Conservation (phyloP, 2,113 vertebrate species). For the Platysternon megacephalum region DNA sequence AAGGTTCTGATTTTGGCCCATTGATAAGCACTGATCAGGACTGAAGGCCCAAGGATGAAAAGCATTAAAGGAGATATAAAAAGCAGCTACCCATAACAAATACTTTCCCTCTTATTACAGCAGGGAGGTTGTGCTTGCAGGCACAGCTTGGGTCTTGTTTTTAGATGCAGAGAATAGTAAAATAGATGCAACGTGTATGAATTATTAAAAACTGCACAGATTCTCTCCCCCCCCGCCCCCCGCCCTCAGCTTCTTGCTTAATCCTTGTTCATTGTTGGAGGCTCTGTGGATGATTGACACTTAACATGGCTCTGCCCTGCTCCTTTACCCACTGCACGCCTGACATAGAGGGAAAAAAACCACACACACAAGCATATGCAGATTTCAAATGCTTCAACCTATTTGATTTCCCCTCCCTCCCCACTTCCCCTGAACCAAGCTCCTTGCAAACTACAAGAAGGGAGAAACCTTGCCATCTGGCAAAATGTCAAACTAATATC, state of each 20-base stretch:
- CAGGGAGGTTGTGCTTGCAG: conserved; percentile 58
- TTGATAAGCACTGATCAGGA: neutral
- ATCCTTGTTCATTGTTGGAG: conserved; percentile 55
- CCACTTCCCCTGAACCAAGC: conserved; percentile 49
- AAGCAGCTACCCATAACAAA: conserved; percentile 45
- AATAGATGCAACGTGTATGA: conserved; percentile 72
- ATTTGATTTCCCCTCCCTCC: conserved; percentile 62
- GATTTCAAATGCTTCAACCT: conserved; percentile 63
- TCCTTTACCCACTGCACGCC: conserved; percentile 35
- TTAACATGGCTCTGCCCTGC: conserved; percentile 62
- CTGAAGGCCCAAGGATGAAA: neutral
- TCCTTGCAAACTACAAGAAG: conserved; percentile 47
- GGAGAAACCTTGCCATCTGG: conserved; percentile 79
- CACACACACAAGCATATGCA: neutral
- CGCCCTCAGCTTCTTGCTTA: conserved; percentile 63
- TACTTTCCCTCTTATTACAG: conserved; percentile 29
- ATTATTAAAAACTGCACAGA: conserved; percentile 75
- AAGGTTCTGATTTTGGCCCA: neutral
- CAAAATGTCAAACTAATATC: conserved; percentile 77
- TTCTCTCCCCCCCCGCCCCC: conserved; percentile 50
- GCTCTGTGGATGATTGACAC: conserved; percentile 73
- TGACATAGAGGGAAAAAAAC: neutral
- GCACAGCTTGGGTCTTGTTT: conserved; percentile 68
- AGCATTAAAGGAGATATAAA: conserved; percentile 1
- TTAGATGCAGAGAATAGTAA: conserved; percentile 70